Evolutionary conservation across 2,888 invertebrate species (phyloP), one percentile per base, ranked within the genome.

Genomic region (Clunio marinus): DNA sequence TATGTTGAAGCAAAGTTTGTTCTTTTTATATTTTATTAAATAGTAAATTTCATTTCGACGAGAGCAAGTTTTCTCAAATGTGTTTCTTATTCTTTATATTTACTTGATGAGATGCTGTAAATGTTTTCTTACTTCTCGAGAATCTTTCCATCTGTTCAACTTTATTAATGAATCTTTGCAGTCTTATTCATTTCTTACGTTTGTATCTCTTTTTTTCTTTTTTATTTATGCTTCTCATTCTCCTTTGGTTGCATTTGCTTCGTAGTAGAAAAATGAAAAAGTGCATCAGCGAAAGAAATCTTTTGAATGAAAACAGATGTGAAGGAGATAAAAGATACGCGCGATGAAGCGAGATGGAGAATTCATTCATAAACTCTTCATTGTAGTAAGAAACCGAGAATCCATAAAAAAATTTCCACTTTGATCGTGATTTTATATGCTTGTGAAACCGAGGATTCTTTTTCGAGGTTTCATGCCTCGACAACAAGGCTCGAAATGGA

Each of bases 121-220:
- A 57, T 27, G 57, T 57, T 57, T 51, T 57, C 57, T 27, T 17
- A 51, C 17, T 27, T 57, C 57, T 57, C 15, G 25, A 57, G 25
- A 27, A 57, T 57, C 10, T 57, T 57, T 63, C 66, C 66, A 66
- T 66, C 66, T 66, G 66, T 66, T 66, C 66, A 66, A 66, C 55
- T 66, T 66, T 66, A 66, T 66, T 66, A 66, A 66, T 66, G 66
- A 66, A 66, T 66, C 62, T 45, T 22, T 66, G 66, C 66, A 66
- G 66, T 66, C 27, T 66, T 55, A 13, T 55, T 60, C 51, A 20
- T 20, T 51, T 20, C 20, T 15, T 35, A 35, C 35, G 66, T 17
- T 46, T 65, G 63, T 65, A 46, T 65, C 46, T 65, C 17, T 46
- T 65, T 65, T 45, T 25, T 65, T 65, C 45, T 27, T 65, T 15